These are phyloP conservation scores for Epinotia brunnichana DNA, from an alignment of 2,888 invertebrate species.

Conservation along the genomic window DNA sequence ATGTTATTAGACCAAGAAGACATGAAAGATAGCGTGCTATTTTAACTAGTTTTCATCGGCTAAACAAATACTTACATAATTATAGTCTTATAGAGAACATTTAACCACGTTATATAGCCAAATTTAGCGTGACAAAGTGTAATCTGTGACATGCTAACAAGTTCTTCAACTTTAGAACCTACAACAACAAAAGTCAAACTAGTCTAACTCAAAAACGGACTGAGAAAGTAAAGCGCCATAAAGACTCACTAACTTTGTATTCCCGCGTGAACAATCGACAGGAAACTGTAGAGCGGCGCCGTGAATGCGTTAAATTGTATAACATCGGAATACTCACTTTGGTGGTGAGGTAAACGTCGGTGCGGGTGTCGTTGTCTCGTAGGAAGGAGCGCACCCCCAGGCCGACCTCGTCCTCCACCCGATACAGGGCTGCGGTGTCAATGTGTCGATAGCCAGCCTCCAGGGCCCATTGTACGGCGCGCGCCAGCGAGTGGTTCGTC, in stretches of 20 bases:
- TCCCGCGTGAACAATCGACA: background rate
- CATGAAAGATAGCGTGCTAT: constrained; percentile 40
- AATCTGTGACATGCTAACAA: constrained; percentile 19
- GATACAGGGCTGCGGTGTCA: constrained; percentile 91
- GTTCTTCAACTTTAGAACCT: constrained; percentile 8
- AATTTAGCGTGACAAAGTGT: constrained; percentile 27
- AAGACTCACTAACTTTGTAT: constrained; percentile 6
- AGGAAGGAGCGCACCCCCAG: constrained; percentile 87
- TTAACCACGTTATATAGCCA: constrained; percentile 25
- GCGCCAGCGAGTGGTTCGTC: constrained; percentile 80
- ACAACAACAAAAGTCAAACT: background rate
- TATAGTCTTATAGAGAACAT: constrained; percentile 16
- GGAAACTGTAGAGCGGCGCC: background rate
- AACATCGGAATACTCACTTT: constrained; percentile 81
- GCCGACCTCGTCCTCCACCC: constrained; percentile 90
- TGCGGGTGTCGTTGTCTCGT: constrained; percentile 84
- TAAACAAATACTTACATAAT: constrained; percentile 28
- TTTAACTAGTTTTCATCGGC: constrained; percentile 28
- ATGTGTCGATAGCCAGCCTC: constrained; percentile 91
- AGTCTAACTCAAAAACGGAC: background rate
- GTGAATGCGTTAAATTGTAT: constrained; percentile 6
- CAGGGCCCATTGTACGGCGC: constrained; percentile 88
- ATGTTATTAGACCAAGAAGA: constrained; percentile 33
- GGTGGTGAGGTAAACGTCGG: constrained; percentile 91
- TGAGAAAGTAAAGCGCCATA: background rate